Percentiles rank a stretch among this genome's conserved stretches.
phyloP scores from a whole-genome alignment of 2,888 invertebrate genomes.

The Cyclophora albipunctata region DNA sequence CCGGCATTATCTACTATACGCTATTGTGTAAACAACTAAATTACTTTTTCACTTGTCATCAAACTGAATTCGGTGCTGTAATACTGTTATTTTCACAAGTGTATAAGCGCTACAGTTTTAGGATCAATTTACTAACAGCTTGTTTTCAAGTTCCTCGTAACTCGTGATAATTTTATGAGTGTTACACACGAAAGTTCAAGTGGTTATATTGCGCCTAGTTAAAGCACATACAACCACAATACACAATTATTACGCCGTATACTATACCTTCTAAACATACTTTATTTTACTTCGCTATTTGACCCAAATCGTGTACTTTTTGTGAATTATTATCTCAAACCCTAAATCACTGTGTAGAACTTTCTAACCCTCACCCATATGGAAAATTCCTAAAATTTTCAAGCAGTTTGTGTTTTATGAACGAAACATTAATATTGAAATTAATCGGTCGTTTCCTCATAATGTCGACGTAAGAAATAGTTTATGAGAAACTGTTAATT shows the following conservation, averaged over 20 bases:
- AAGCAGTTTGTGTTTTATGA: constrained; percentile 11
- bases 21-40: too few species aligned
- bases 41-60: too few species aligned
- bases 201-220: constrained; percentile 34
- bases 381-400: constrained; percentile 21
- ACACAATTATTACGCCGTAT: constrained; percentile 1
- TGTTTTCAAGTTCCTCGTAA: constrained; percentile 56
- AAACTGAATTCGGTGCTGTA: not conserved
- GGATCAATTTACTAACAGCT: constrained; percentile 57
- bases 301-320: constrained; percentile 37
- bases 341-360: constrained; percentile 21
- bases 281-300: constrained; percentile 21
- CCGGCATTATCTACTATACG: too few species aligned
- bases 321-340: constrained; percentile 22
- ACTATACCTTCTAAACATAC: constrained; percentile 13
- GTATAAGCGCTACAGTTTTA: constrained; percentile 26
- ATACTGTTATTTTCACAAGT: not conserved
- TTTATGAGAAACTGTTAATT: constrained; percentile 7
- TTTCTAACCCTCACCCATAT: constrained; percentile 9
- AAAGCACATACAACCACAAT: constrained; percentile 9
- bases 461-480: constrained; percentile 14
- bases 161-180: constrained; percentile 62
- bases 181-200: constrained; percentile 60
- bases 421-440: constrained; percentile 12
- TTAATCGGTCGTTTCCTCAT: constrained; percentile 18